Percentiles rank a stretch among this genome's conserved stretches.
These are phyloP conservation scores for Microcebus tavaratra DNA, from an alignment of 2,113 vertebrate species.

Conservation along the genomic window DNA sequence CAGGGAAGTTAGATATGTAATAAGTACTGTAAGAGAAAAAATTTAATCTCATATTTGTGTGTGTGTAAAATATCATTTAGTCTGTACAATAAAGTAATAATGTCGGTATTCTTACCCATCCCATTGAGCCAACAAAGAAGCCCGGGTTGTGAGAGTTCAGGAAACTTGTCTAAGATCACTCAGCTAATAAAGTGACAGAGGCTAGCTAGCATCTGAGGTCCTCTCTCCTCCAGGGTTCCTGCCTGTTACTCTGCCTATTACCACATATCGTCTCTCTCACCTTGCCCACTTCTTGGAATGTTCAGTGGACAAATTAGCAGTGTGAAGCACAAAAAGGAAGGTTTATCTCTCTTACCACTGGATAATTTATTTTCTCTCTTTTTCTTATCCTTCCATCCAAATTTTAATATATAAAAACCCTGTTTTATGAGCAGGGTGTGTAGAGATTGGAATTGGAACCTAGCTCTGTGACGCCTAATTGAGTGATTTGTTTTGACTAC, in stretches of 20 bases:
- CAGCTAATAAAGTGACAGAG: not conserved
- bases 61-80: not conserved
- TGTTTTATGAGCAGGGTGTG: not conserved
- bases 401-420: constrained; percentile 28
- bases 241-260: not conserved
- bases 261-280: not conserved
- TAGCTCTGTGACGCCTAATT: not conserved
- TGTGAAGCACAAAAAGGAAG: not conserved
- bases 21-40: not conserved
- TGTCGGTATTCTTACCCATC: not conserved
- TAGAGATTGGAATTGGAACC: not conserved
- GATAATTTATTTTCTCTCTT: not conserved
- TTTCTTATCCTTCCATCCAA: not conserved
- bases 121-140: not conserved
- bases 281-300: not conserved
- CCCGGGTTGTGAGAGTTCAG: not conserved
- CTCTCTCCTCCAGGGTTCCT: not conserved
- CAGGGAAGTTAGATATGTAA: not conserved
- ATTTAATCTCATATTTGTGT: not conserved
- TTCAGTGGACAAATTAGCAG: not conserved
- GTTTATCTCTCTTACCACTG: not conserved
- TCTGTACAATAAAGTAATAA: not conserved
- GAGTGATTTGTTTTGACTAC: constrained; percentile 45
- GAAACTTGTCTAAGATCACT: constrained; percentile 22
- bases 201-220: not conserved